phyloP scores from a whole-genome alignment of 2,888 invertebrate genomes.

The Catocala fraxini region DNA sequence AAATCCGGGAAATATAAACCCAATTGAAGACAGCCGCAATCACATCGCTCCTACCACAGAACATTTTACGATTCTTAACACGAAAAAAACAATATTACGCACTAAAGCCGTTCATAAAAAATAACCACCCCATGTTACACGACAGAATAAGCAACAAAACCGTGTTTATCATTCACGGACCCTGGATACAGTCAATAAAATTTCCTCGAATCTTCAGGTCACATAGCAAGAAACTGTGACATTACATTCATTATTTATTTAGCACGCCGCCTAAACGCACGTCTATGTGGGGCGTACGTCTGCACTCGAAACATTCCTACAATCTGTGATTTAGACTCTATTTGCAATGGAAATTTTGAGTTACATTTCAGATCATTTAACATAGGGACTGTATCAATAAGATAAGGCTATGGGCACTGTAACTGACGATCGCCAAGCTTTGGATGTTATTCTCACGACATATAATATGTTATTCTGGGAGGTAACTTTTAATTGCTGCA shows the following conservation, averaged over 20 bases:
- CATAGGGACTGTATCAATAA: not conserved
- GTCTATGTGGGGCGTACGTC: slow-evolving; percentile 24
- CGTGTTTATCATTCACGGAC: slow-evolving; percentile 21
- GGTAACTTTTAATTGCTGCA: no score
- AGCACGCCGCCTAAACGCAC: slow-evolving; percentile 21
- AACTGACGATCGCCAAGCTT: no score
- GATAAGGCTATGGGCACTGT: no score
- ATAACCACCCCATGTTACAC: slow-evolving; percentile 17
- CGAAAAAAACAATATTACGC: slow-evolving; percentile 10
- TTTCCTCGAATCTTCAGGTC: slow-evolving; percentile 5
- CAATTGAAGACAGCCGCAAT: not conserved
- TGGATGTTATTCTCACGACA: no score
- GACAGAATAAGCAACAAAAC: slow-evolving; percentile 16
- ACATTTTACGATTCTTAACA: not conserved
- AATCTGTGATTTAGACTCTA: slow-evolving; percentile 32
- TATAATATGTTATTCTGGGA: no score
- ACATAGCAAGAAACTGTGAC: slow-evolving; percentile 7
- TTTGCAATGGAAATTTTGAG: slow-evolving; percentile 45
- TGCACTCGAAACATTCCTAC: no score
- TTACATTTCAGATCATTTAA: slow-evolving; percentile 35
- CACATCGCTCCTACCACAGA: not conserved
- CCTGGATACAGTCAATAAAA: slow-evolving; percentile 18
- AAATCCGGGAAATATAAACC: not conserved
- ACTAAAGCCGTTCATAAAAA: slow-evolving; percentile 18
- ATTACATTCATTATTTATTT: slow-evolving; percentile 26